Percentiles rank a stretch among this genome's conserved stretches.
Evolutionary conservation across 2,888 invertebrate species (phyloP).

Genomic region (Balanococcus diminutus): DNA sequence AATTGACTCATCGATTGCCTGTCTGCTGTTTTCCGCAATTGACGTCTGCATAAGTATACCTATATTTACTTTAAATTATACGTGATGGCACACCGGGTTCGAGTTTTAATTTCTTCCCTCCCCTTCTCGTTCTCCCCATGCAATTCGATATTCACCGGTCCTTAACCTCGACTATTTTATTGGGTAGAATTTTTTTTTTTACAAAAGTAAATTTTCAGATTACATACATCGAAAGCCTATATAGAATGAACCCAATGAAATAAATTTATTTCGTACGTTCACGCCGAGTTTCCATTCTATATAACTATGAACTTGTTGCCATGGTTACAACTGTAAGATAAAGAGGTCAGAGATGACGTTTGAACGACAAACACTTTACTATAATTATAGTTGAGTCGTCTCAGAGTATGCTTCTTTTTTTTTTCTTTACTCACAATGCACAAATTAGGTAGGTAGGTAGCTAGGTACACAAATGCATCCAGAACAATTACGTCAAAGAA

Average conservation of each 20-base stretch:
- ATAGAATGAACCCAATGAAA: conserved; percentile 36
- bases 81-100: background rate
- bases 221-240: conserved; percentile 11
- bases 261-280: conserved; percentile 32
- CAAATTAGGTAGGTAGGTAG: background rate
- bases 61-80: no score
- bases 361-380: conserved; percentile 26
- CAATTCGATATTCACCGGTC: no score
- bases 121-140: background rate
- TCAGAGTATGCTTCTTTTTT: background rate
- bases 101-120: background rate
- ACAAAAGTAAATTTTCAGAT: background rate
- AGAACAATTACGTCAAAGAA: background rate
- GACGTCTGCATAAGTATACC: no score
- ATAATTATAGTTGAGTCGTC: conserved; percentile 28
- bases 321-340: conserved; percentile 42
- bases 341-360: conserved; percentile 50
- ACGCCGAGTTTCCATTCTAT: conserved; percentile 22
- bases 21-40: background rate
- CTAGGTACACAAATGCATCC: background rate
- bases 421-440: background rate
- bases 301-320: conserved; percentile 36
- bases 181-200: background rate
- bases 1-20: background rate
- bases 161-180: background rate